phyloP scores from a whole-genome alignment of 2,888 invertebrate species.

The Cenopis cana region DNA sequence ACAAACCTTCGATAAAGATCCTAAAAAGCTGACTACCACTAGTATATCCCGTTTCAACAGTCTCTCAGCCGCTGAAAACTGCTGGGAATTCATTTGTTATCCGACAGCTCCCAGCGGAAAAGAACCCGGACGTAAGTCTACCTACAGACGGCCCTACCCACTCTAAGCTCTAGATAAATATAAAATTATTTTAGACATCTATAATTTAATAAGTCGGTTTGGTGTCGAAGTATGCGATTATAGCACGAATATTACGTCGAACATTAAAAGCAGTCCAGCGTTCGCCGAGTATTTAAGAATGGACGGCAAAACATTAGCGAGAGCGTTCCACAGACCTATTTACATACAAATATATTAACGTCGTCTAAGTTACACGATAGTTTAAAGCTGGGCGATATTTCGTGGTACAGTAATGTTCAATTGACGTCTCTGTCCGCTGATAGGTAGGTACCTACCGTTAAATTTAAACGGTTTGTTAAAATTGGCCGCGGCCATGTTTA shows the following conservation, averaged over 20 bases:
- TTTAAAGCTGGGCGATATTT: constrained; percentile 44
- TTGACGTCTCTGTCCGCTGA: constrained; percentile 36
- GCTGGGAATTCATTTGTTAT: background rate
- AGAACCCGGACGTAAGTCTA: constrained; percentile 2
- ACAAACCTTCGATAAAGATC: constrained; percentile 75
- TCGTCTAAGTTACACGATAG: constrained; percentile 37
- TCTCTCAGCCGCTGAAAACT: constrained; percentile 51
- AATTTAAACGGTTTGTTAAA: constrained; percentile 19
- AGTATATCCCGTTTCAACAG: constrained; percentile 66
- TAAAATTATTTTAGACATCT: constrained; percentile 77
- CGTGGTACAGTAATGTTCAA: constrained; percentile 28
- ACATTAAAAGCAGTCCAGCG: constrained; percentile 70
- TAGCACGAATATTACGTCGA: constrained; percentile 64
- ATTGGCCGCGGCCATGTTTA: background rate
- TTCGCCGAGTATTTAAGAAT: constrained; percentile 64
- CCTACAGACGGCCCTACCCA: constrained; percentile 69
- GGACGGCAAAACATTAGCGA: constrained; percentile 83
- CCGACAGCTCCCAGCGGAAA: constrained; percentile 17
- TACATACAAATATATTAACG: constrained; percentile 33
- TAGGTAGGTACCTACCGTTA: constrained; percentile 17
- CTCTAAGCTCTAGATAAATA: constrained; percentile 83
- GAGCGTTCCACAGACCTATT: constrained; percentile 46
- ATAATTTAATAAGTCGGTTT: constrained; percentile 70
- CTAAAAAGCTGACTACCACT: constrained; percentile 74
- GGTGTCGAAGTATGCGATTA: constrained; percentile 73